These are phyloP conservation scores for Callionymus lyra DNA, from an alignment of 2,113 vertebrate species.

Conservation along the genomic window DNA sequence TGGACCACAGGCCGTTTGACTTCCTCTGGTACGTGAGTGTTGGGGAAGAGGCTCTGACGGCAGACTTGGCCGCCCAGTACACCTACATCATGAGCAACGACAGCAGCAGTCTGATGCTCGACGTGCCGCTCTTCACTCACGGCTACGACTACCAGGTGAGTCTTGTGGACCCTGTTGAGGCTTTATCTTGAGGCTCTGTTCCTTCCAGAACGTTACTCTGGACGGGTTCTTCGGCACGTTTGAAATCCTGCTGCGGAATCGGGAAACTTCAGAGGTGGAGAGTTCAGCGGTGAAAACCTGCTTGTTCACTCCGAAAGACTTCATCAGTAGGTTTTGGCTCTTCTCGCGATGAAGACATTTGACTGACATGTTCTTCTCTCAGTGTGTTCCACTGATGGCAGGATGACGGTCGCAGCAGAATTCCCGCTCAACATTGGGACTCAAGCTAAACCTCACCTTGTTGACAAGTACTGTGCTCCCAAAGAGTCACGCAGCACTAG, in stretches of 20 bases:
- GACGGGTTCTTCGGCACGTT: slow-evolving; percentile 39
- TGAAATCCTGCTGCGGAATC: slow-evolving; percentile 28
- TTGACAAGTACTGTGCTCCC: slow-evolving; percentile 45
- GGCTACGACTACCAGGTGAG: slow-evolving; percentile 49
- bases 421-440: slow-evolving; percentile 25
- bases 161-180: neutral
- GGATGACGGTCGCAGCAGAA: slow-evolving; percentile 49
- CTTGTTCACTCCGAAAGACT: slow-evolving; percentile 24
- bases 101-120: slow-evolving; percentile 30
- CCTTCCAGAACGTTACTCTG: slow-evolving; percentile 32
- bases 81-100: slow-evolving; percentile 52
- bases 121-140: slow-evolving; percentile 44
- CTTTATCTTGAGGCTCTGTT: neutral
- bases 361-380: neutral
- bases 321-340: slow-evolving; percentile 39
- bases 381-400: slow-evolving; percentile 63
- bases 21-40: slow-evolving; percentile 43
- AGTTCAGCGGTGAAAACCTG: slow-evolving; percentile 30
- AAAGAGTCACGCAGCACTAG: slow-evolving; percentile 27
- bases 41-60: slow-evolving; percentile 24
- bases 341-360: neutral
- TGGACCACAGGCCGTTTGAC: slow-evolving; percentile 20
- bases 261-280: slow-evolving; percentile 2
- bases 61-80: slow-evolving; percentile 31
- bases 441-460: slow-evolving; percentile 27